Evolutionary conservation across 2,797 vertebrate species (phyloP), one percentile per base, ranked within the genome.

Genomic region (Phrynocephalus guinanensis): DNA sequence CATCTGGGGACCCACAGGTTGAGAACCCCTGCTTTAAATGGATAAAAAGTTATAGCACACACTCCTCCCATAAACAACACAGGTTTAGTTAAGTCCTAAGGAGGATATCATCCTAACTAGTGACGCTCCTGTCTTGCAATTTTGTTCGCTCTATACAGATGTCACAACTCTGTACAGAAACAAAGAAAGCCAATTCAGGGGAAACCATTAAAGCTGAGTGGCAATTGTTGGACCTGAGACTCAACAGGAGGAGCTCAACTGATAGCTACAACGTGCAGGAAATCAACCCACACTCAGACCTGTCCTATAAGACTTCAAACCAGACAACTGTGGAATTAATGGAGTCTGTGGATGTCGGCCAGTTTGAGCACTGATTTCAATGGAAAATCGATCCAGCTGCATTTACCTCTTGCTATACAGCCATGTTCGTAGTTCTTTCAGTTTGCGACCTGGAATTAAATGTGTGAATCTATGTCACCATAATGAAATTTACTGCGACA

Each of bases 271-370:
- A 33, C 28, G 15, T 16, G 3, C 20, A 80, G 52, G 9, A 28
- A 73, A 56, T 50, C 77, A 67, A 66, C 44, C 67, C 20, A 33
- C 72, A 67, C 48, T 75, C 70, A 75, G 67, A 81, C 38, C 20
- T n/a, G 30, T n/a, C 70, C 50, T 70, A 24, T 30, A 81, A 88
- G 70, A 80, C 68, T 79, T 84, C 82, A 20, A 71, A 79, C 24
- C 72, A 75, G 70, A 80, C 77, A 80, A 79, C 70, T 84, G 78
- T 80, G 70, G 82, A 83, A 83, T 88, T 75, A 85, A 85, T 75
- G 44, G 44, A 82, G 77, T 38, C 6, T 68, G n/a, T 85, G 87
- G 83, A 68, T 9, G 24, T 24, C 52, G 68, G 87, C 83, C 87
- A 88, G 56, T 67, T 85, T 85, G 73, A 76, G 83, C 56, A 84